Percentiles rank a stretch among this genome's conserved stretches.
Conservation (phyloP, 1,140 invertebrate species). For the Lepidurus arcticus region DNA sequence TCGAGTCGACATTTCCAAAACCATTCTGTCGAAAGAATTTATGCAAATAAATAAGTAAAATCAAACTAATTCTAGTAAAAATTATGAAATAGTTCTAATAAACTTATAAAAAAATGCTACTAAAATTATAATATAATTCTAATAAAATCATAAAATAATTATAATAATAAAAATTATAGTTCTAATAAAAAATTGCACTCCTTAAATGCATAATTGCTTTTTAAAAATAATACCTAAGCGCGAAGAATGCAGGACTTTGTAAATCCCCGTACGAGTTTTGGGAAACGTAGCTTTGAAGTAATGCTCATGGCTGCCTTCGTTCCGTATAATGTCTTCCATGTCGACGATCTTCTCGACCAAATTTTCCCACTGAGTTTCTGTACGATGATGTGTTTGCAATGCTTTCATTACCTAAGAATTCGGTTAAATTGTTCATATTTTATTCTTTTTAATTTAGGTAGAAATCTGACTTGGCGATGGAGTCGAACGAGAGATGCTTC, state of each 20-base stretch:
- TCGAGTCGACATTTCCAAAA: slow-evolving; percentile 85
- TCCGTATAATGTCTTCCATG: slow-evolving; percentile 81
- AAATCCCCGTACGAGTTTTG: slow-evolving; percentile 34
- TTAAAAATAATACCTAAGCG: slow-evolving; percentile 26
- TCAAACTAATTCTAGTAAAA: slow-evolving; percentile 21
- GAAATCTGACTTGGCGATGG: slow-evolving; percentile 58
- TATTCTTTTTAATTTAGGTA: not conserved
- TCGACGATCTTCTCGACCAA: slow-evolving; percentile 65
- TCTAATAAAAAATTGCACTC: not conserved
- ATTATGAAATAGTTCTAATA: slow-evolving; percentile 33
- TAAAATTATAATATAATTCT: not conserved
- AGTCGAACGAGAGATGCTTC: slow-evolving; percentile 75
- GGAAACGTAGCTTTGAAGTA: slow-evolving; percentile 73
- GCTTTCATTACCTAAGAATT: slow-evolving; percentile 67
- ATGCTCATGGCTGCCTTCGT: slow-evolving; percentile 65
- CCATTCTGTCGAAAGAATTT: slow-evolving; percentile 67
- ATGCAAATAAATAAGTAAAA: not conserved
- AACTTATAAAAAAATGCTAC: not conserved
- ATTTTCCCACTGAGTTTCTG: slow-evolving; percentile 86
- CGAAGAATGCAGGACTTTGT: slow-evolving; percentile 22
- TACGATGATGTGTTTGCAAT: slow-evolving; percentile 78
- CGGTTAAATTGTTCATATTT: too few relatives aligned
- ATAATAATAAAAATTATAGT: slow-evolving; percentile 31
- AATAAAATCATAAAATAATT: slow-evolving; percentile 33
- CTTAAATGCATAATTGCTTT: not conserved